Evolutionary conservation across 1,140 invertebrate genomes (phyloP), one percentile per base, ranked within the genome.

Genomic region (Copidosoma floridanum): DNA sequence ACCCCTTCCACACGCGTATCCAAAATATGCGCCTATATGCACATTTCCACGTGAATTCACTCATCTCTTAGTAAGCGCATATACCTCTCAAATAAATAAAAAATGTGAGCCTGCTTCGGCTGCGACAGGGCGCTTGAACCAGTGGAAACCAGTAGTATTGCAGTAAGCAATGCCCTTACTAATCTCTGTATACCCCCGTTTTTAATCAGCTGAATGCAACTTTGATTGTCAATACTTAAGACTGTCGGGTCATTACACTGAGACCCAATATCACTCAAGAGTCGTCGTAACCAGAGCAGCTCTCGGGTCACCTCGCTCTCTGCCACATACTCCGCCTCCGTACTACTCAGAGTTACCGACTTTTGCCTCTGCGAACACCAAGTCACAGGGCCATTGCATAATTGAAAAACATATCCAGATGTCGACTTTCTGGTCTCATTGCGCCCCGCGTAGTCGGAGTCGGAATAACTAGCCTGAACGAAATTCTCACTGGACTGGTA

Each of bases 191-290:
- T n/a, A n/a, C n/a, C n/a, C n/a, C n/a, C n/a, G 8, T 81, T 81
- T 53, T 74, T 67, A 10, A 67, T 66, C 7, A 81, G 44, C 43
- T 68, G 63, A 14, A 81, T 72, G 7, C 66, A 65, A 26, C 66
- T 66, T 63, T 73, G 68, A 58, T 73, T 73, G 50, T 75, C 69
- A 57, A 73, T 62, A 50, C 41, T 66, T 29, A 69, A 37, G 38
- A 32, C 53, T 10, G 64, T 53, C 21, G 47, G 27, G 11, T 51
- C 21, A 38, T 53, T 24, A 46, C 54, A 48, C 26, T 35, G 11
- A 56, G 57, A 20, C 53, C 64, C 61, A n/a, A 78, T 41, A 51
- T 72, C 64, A 26, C 26, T 27, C 21, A 75, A 53, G n/a, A 74
- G 24, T 44, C 66, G 67, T 44, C 54, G 57, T 4, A 73, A 24